These are phyloP conservation scores for Trochalopteron elliotii DNA, from an alignment of 2,113 vertebrate genomes.

Conservation along the genomic window DNA sequence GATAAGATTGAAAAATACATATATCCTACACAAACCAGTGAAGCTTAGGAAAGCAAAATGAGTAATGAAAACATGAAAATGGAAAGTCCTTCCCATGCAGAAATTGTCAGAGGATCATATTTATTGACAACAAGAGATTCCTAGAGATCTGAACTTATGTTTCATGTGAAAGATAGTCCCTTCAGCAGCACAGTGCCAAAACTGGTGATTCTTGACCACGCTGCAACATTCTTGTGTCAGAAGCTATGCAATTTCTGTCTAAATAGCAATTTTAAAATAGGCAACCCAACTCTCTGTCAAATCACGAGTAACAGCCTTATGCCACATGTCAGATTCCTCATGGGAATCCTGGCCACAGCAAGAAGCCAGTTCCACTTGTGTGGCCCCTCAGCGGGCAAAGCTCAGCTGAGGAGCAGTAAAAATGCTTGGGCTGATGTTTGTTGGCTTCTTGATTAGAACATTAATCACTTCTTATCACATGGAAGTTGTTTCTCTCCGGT, in stretches of 20 bases:
- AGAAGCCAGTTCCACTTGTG: not conserved
- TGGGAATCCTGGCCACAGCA: not conserved
- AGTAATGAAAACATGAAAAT: not conserved
- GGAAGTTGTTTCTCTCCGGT: not conserved
- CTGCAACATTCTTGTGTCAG: not conserved
- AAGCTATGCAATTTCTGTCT: not conserved
- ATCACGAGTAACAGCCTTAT: not conserved
- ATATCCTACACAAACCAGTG: not conserved
- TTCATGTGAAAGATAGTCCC: not conserved
- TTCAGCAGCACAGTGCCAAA: not conserved
- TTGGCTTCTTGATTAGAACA: not conserved
- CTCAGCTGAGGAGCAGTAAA: rapidly evolving
- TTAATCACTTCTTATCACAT: not conserved
- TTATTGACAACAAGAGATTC: not conserved
- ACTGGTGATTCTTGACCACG: not conserved
- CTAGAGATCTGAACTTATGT: not conserved
- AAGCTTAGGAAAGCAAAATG: not conserved
- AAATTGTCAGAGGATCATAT: not conserved
- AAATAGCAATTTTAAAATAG: not conserved
- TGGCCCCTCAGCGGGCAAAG: not conserved
- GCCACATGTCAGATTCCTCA: not conserved
- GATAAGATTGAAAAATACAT: not conserved
- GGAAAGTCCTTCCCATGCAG: not conserved
- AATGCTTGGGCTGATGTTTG: not conserved
- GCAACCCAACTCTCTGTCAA: not conserved